Base-by-base conservation (phyloP, 2,797 vertebrate species). In the Falco columbarius region DNA sequence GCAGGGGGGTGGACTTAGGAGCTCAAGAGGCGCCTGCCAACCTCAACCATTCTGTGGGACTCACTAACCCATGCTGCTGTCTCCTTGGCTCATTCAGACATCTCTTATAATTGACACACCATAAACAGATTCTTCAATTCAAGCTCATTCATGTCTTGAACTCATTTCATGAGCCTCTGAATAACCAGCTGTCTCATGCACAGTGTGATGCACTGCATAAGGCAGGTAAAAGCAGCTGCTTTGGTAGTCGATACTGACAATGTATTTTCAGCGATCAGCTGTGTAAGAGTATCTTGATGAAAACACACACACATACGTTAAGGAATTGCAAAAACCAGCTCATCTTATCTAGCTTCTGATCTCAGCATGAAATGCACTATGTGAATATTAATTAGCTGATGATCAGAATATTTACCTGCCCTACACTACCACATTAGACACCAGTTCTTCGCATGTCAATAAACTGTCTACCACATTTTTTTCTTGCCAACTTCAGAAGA, bases 191-290 rank as follows among this genome's bases (percentile, higher is more conserved):
- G 47, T 22, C 63, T 75, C 71, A 58, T 20, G 36, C 29, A 8
- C 3, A 6, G 29, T 46, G 67, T 52, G 61, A 81, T 20, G 47
- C 36, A 29, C 26, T 34, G 34, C 19, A 27, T 16, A 68, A 68
- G 22, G 38, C 75, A 86, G 72, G 65, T 52, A 67, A 92, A 86
- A 94, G 49, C 40, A 79, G 62, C 46, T 55, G 18, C 44, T 86
- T 34, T 67, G 12, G 70, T 72, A 72, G 72, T 38, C 27, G 54
- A 94, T 58, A 72, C 18, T 58, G 86, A 73, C 68, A 81, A 62
- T 7, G 29, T 47, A 55, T 77, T 92, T 81, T 86, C 68, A 86
- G 36, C 56, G 56, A 72, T 52, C 68, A 90, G 20, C 52, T 86
- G 6, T 19, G 24, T 61, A 70, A 82, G 22, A 73, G 51, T 46